Evolutionary conservation across 23 tunicate genomes (phyloP).

Genomic region (Styela clava): DNA sequence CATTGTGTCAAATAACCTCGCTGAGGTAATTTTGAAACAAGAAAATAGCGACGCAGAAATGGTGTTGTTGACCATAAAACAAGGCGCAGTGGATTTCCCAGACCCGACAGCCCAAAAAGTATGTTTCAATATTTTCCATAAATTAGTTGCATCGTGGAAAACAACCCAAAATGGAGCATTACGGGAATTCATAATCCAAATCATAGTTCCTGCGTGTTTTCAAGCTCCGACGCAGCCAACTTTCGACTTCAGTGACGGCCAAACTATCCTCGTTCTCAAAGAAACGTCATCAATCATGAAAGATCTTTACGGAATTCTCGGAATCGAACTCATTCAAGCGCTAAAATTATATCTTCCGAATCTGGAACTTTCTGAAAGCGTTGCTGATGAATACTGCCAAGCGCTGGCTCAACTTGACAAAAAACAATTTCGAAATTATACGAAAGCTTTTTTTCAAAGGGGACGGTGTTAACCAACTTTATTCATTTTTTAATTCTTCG

Average conservation of each 20-base stretch:
- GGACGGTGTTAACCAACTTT: neutral
- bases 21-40: constrained; percentile 64
- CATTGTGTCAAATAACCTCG: constrained; percentile 64
- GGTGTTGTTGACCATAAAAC: constrained; percentile 66
- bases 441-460: constrained; percentile 24
- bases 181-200: constrained; percentile 14
- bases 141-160: constrained; percentile 63
- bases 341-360: constrained; percentile 27
- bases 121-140: constrained; percentile 48
- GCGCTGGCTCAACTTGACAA: constrained; percentile 27
- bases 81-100: constrained; percentile 73
- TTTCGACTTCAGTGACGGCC: constrained; percentile 92
- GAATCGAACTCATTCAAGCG: constrained; percentile 14
- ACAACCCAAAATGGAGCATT: neutral
- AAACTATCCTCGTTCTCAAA: constrained; percentile 76
- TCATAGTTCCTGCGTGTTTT: constrained; percentile 79
- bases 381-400: constrained; percentile 43
- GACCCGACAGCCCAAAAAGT: constrained; percentile 72
- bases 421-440: constrained; percentile 26
- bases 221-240: constrained; percentile 60
- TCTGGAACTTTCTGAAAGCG: neutral
- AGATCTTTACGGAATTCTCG: constrained; percentile 31
- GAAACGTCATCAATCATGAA: constrained; percentile 72
- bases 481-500: neutral
- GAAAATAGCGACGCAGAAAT: constrained; percentile 51